Evolutionary conservation across 2,888 invertebrate species (phyloP), one percentile per base, ranked within the genome.

Genomic region (Cheilosia urbana): DNA sequence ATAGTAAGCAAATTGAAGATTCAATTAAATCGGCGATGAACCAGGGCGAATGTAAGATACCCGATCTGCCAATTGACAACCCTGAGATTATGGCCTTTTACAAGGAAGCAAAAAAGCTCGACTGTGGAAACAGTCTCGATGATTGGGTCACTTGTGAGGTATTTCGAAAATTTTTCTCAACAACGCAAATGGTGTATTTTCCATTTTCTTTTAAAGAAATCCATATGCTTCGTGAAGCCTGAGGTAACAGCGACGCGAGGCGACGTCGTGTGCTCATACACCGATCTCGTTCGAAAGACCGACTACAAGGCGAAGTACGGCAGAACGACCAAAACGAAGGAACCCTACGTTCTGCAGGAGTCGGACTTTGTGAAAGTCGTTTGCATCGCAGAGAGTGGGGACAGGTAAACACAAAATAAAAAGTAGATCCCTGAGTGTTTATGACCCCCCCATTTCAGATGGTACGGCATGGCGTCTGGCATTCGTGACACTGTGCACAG

Each of bases 91-190:
- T 95, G 92, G 94, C 94, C 90, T 96, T 96, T 88, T 94, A 96
- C 78, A 91, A 94, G 13, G 93, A 94, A 15, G 93, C 94, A 0
- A 94, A 94, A 0, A 89, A 89, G 76, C 92, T 97, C 2, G 92
- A 93, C 15, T 98, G 98, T 90, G 93, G 93, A 13, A 92, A 89
- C 89, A 87, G 76, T 7, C 93, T 91, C 83, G 93, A 92, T 45
- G 96, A 97, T 90, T 98, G 98, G 98, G 96, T 97, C 1, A 93
- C 93, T 88, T 96, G 96, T 88, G 93, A 94, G 90, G 96, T 96
- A 90, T 19, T 11, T 13, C 5, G 0, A 1, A 42, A 27, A 30
- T 37, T 4, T 4, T 4, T 13, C 0, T 2, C 17, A 5, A 15
- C 30, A 30, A 15, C 6, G 6, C 4, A 15, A 24, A 2, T 53